Conservation (phyloP, 1,140 invertebrate genomes). For the Hydropsyche tenuis region DNA sequence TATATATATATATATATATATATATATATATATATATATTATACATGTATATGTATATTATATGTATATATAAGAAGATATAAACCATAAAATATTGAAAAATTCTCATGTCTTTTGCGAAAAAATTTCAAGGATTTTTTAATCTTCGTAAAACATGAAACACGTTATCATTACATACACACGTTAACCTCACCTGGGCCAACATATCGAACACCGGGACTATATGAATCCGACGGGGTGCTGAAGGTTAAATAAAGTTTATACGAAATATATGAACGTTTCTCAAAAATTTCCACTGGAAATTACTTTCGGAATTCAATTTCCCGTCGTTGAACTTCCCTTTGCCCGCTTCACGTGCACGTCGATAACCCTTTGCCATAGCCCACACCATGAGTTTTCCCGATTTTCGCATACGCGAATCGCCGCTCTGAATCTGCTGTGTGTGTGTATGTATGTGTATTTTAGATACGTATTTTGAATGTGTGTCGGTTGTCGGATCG, state of each 20-base stretch:
- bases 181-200: no score
- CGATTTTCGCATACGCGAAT: constrained; percentile 1
- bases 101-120: no score
- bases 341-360: constrained; percentile 13
- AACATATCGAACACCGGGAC: no score
- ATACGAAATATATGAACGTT: constrained; percentile 44
- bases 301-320: constrained; percentile 50
- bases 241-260: constrained; percentile 43
- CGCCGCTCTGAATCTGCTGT: neutral
- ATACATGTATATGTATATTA: no score
- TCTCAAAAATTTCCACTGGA: constrained; percentile 48
- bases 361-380: constrained; percentile 8
- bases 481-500: neutral
- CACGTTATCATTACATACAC: no score
- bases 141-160: no score
- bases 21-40: constrained; percentile 6
- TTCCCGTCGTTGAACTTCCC: constrained; percentile 46
- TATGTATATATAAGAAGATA: no score
- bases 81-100: no score
- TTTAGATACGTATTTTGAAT: neutral
- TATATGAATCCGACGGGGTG: neutral
- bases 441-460: neutral
- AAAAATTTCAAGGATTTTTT: no score
- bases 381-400: no score
- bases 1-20: constrained; percentile 4